Base-by-base conservation (phyloP, 1,140 invertebrate species). In the Drosophila oshimai region DNA sequence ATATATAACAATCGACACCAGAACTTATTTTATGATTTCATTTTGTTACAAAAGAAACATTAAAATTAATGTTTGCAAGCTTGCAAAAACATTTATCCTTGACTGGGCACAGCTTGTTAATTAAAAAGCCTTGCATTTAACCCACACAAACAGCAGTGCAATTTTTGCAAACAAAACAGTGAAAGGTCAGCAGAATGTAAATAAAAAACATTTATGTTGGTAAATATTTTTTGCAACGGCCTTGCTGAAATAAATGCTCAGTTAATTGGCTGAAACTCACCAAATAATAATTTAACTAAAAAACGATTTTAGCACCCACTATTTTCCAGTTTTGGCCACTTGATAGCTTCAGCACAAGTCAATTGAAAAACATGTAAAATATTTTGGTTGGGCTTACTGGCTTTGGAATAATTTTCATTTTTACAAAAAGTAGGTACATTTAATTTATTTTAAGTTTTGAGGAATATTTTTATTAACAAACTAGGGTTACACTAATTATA, bases 181-280 rank as follows among this genome's bases (percentile, higher is more conserved):
- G n/a, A n/a, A 36, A 24, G 4, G 2, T 28, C 13, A 15, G 1
- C 15, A 24, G 15, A 29, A n/a, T 15, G 13, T 7, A 29, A 12
- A n/a, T 20, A 4, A 41, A 33, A 13, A 22, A 20, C n/a, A 26
- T 42, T 42, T 34, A 20, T 9, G 7, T 15, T 3, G n/a, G 13
- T 33, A 9, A 1, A 9, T 18, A 2, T 39, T 67, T 26, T 13
- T 18, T 13, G 12, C 2, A 26, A 20, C 17, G 22, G 6, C 50
- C 36, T 13, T 15, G 36, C 17, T 10, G 15, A 26, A 44, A 7
- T 33, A 22, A 44, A 39, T 18, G 6, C 12, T 18, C 2, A 15
- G 17, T 44, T 55, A 57, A 69, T 57, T 33, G 51, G 17, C 22
- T 18, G 9, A 42, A 36, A 44, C 29, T 18, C 31, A 20, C 28